Conservation (phyloP, 2,888 invertebrate genomes). For the Drosophila emarginata region DNA sequence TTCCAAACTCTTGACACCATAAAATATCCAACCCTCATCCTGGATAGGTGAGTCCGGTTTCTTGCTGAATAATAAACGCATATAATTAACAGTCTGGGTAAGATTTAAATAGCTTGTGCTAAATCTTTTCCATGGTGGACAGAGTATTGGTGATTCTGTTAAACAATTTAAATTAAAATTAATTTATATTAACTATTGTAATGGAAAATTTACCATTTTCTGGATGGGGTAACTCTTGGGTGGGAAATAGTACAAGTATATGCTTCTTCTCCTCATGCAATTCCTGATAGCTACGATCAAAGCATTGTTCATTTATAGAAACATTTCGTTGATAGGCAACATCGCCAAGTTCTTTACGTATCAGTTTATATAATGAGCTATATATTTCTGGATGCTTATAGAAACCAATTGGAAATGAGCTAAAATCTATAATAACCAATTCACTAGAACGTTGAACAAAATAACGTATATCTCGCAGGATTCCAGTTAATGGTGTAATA, state of each 20-base stretch:
- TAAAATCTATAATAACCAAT: constrained; percentile 91
- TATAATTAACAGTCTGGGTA: constrained; percentile 77
- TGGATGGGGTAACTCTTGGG: constrained; percentile 78
- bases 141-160: constrained; percentile 77
- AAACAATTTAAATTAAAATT: neutral
- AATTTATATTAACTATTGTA: too few relatives aligned
- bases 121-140: constrained; percentile 80
- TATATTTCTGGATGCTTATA: constrained; percentile 83
- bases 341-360: constrained; percentile 84
- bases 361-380: constrained; percentile 83
- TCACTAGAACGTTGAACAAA: constrained; percentile 88
- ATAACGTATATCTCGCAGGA: constrained; percentile 87
- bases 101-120: constrained; percentile 78
- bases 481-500: constrained; percentile 86
- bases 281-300: constrained; percentile 84
- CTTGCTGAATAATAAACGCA: constrained; percentile 79
- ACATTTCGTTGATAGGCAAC: constrained; percentile 79
- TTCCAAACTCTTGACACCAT: constrained; percentile 78
- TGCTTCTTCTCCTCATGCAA: constrained; percentile 84
- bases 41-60: constrained; percentile 75
- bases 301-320: constrained; percentile 62
- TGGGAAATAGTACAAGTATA: constrained; percentile 85
- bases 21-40: constrained; percentile 80
- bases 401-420: constrained; percentile 87
- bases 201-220: constrained; percentile 79